Percentiles rank a stretch among this genome's conserved stretches.
Conservation (phyloP, 2,797 vertebrate species). For the Peromyscus aztecus region DNA sequence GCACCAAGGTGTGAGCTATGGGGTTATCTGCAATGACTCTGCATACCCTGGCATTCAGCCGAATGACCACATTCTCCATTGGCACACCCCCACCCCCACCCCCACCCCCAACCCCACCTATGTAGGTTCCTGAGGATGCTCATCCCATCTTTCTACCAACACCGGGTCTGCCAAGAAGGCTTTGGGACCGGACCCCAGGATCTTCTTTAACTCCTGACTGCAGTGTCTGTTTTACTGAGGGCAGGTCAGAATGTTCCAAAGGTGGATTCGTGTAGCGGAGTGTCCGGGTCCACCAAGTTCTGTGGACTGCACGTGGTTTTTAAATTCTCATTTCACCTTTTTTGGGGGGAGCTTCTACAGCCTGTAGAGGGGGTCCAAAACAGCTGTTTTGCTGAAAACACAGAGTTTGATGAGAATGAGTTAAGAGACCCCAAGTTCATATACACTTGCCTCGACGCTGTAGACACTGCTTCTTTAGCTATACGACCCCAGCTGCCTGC, state of each 20-base stretch:
- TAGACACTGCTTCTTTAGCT: not conserved
- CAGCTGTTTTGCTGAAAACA: slow-evolving; percentile 8
- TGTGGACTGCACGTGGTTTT: not conserved
- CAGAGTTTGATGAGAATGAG: not conserved
- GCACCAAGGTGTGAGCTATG: not conserved
- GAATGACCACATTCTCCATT: not conserved
- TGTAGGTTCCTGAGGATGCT: not conserved
- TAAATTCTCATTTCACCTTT: not conserved
- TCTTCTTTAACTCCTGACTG: not conserved
- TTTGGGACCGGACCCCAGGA: not conserved
- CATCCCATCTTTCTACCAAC: not conserved
- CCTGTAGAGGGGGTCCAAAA: not conserved
- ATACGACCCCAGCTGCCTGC: not conserved
- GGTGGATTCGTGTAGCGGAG: not conserved
- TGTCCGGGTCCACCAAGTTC: not conserved
- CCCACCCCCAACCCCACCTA: not conserved
- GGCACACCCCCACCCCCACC: not conserved
- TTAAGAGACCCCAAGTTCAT: not conserved
- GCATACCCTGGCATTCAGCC: not conserved
- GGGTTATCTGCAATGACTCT: not conserved
- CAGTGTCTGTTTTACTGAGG: not conserved
- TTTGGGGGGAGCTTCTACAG: not conserved
- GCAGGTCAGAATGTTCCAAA: not conserved
- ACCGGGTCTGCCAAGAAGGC: not conserved
- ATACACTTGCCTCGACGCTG: not conserved